Evolutionary conservation across 1,140 invertebrate genomes (phyloP), one percentile per base, ranked within the genome.

Genomic region (Homalodisca vitripennis): DNA sequence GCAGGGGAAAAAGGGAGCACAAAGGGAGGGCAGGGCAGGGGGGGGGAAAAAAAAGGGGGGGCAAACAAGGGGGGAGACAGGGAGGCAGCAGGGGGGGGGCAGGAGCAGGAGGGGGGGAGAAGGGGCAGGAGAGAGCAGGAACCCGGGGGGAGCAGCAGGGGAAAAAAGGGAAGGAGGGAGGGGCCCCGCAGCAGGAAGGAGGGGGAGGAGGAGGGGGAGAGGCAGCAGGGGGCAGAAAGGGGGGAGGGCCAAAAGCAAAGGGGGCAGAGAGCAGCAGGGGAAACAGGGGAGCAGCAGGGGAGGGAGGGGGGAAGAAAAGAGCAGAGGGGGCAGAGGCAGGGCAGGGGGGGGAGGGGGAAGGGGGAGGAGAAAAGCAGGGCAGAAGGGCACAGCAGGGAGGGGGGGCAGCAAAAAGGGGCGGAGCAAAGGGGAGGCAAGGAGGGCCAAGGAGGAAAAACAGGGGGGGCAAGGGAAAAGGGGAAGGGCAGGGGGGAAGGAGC

Each of bases 221-320:
- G 41, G n/a, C 10, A 46, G n/a, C 10, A n/a, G 41, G 41, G n/a
- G n/a, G 41, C 10, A n/a, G 41, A 46, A 46, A n/a, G n/a, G 41
- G n/a, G n/a, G 41, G n/a, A n/a, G n/a, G 41, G n/a, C 10, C 10
- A n/a, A 46, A n/a, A 46, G 41, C 10, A n/a, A 46, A n/a, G 41
- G n/a, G 41, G n/a, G 41, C 10, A 46, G n/a, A n/a, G n/a, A n/a
- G n/a, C 10, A 46, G 41, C 10, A 46, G n/a, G 41, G n/a, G 41
- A 46, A n/a, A 46, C 10, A 46, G 41, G n/a, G 41, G n/a, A n/a
- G n/a, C 10, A 46, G 41, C 10, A n/a, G n/a, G n/a, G 41, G n/a
- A 46, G 41, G n/a, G n/a, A 46, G 41, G n/a, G n/a, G n/a, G 41
- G n/a, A n/a, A 46, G 41, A 46, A n/a, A 46, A 46, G n/a, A n/a